Conservation (phyloP, 2,113 vertebrate species). For the Podocnemis expansa region DNA sequence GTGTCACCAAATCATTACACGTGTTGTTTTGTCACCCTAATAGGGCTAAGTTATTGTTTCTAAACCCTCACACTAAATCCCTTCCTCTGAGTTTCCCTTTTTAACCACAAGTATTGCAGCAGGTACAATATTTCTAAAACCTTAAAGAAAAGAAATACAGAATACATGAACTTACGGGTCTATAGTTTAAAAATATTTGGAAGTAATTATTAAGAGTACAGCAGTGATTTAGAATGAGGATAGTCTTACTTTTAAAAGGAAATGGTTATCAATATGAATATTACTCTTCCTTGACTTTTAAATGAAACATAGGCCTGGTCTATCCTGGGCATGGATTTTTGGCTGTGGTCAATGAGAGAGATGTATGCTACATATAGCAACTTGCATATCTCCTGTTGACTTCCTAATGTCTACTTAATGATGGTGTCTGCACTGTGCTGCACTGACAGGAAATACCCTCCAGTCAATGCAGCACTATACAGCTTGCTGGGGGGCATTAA, state of each 20-base stretch:
- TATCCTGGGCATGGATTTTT: too few species aligned
- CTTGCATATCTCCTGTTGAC: too few species aligned
- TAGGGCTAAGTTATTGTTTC: neutral
- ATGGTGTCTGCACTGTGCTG: too few species aligned
- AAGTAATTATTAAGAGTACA: neutral
- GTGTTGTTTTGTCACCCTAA: neutral
- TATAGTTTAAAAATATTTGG: neutral
- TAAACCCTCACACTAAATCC: neutral
- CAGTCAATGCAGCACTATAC: too few species aligned
- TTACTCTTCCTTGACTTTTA: neutral
- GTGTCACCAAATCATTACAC: too few species aligned
- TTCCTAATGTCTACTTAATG: too few species aligned
- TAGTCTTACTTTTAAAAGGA: neutral
- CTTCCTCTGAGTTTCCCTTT: neutral
- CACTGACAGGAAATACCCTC: too few species aligned
- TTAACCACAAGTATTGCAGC: neutral
- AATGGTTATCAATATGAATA: neutral
- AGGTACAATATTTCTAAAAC: neutral
- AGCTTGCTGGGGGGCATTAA: too few species aligned
- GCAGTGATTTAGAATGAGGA: neutral
- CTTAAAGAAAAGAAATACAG: neutral
- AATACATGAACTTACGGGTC: neutral
- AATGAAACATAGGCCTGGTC: neutral
- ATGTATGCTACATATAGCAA: too few species aligned
- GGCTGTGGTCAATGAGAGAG: too few species aligned